phyloP scores from a whole-genome alignment of 1,140 invertebrate genomes.

The Trichonephila clavipes region DNA sequence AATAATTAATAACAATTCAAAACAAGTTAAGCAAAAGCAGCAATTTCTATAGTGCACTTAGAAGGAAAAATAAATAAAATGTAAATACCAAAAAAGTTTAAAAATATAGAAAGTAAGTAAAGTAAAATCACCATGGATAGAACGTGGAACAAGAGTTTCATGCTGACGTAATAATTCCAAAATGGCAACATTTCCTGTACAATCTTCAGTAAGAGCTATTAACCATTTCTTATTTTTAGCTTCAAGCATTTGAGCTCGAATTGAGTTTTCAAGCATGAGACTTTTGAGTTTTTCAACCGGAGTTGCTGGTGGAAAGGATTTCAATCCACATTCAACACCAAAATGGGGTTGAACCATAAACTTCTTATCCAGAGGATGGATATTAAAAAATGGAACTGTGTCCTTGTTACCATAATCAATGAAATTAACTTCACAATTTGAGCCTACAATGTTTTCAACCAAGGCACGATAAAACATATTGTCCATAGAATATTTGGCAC shows the following conservation, averaged over 20 bases:
- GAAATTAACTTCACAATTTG: slow-evolving; percentile 83
- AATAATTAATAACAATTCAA: no score
- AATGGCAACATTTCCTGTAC: slow-evolving; percentile 51
- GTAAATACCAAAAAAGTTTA: no score
- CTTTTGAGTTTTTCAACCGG: slow-evolving; percentile 50
- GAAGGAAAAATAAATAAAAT: no score
- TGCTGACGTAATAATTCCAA: slow-evolving; percentile 61
- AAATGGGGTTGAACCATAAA: slow-evolving; percentile 79
- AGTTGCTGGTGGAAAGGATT: slow-evolving; percentile 40
- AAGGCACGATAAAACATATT: slow-evolving; percentile 85
- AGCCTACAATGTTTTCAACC: slow-evolving; percentile 82
- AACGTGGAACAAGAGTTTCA: slow-evolving; percentile 64
- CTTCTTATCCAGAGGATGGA: slow-evolving; percentile 83
- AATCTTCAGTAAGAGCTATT: slow-evolving; percentile 63
- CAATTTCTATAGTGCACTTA: no score
- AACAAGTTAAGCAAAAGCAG: no score
- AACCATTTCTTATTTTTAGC: slow-evolving; percentile 42
- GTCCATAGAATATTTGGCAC: slow-evolving; percentile 87
- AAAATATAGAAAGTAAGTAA: background rate
- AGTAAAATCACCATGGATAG: slow-evolving; percentile 63
- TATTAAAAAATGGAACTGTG: slow-evolving; percentile 80
- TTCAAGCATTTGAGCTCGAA: slow-evolving; percentile 52
- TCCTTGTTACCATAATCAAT: slow-evolving; percentile 90
- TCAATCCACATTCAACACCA: slow-evolving; percentile 61
- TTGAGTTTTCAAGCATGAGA: slow-evolving; percentile 48